Percentiles rank a stretch among this genome's conserved stretches.
These are phyloP conservation scores for Drosophila sechellia DNA, from an alignment of 1,140 invertebrate genomes.

Conservation along the genomic window DNA sequence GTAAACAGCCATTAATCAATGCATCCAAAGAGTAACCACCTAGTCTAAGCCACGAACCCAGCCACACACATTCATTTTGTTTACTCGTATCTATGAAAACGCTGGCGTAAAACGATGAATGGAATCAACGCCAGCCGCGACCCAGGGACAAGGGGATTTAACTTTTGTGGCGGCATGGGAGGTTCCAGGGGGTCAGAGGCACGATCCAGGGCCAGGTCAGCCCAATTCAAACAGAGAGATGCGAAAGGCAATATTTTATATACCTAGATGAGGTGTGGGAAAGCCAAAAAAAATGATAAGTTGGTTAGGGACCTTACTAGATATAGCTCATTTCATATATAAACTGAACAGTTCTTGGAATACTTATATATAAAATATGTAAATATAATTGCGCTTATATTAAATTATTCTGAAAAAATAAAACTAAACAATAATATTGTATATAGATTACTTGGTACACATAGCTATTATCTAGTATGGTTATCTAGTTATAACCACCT, in stretches of 20 bases:
- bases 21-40: constrained; percentile 30
- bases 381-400: no score
- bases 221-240: constrained; percentile 33
- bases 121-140: constrained; percentile 48
- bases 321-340: neutral
- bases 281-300: no score
- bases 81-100: constrained; percentile 42
- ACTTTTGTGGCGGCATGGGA: constrained; percentile 8
- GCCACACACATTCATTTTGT: constrained; percentile 25
- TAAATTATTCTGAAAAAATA: neutral
- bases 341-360: no score
- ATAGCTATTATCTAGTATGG: neutral
- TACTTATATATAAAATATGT: no score
- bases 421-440: neutral
- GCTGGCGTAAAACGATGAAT: constrained; percentile 51
- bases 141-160: constrained; percentile 26
- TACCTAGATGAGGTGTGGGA: neutral
- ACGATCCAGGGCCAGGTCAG: constrained; percentile 29
- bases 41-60: constrained; percentile 16
- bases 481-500: neutral
- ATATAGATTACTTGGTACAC: neutral
- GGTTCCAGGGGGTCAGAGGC: neutral
- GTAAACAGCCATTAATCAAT: constrained; percentile 36
- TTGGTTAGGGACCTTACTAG: no score
- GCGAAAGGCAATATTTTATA: neutral